Evolutionary conservation across 2,113 vertebrate genomes (phyloP), one percentile per base, ranked within the genome.

Genomic region (Indri indri): DNA sequence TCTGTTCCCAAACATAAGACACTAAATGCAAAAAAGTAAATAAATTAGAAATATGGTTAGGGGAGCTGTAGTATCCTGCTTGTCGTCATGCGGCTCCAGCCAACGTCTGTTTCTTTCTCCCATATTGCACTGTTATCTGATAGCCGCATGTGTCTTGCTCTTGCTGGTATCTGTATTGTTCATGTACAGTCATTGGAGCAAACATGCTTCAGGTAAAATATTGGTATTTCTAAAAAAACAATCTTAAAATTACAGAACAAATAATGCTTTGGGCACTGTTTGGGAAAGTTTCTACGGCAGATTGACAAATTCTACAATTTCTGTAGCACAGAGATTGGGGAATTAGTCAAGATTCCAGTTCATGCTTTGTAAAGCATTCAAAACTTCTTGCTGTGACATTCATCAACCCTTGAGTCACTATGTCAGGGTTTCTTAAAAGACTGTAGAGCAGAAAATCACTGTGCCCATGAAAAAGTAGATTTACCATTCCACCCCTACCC

Each of bases 221-320:
- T n/a, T 54, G 88, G 80, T 71, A 79, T 90, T 93, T 95, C 83
- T 79, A 63, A 94, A 89, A 89, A 87, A 79, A 54, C 25, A 88
- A 54, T 95, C 54, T 92, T 82, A 88, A 96, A 96, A 84, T 84
- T 95, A 95, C 23, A 92, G 90, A 97, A 95, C 68, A 93, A 94
- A 94, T 93, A 92, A 92, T 86, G 92, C 96, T 95, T 77, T 80
- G 20, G 92, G 89, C 68, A 93, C 63, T 84, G 27, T 88, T 83
- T 76, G 79, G 94, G 59, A 95, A 94, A 84, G 45, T 68, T 96
- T 71, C 79, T 68, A 30, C 52, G 91, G 91, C 96, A 94, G 87
- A 94, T 0, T 85, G 96, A 96, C 87, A 90, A 94, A 97, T 97
- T 94, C 45, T 93, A 92, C 45, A 84, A 71, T 93, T 96, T 95